Conservation (phyloP, 1,140 invertebrate species). For the Hirudo medicinalis region DNA sequence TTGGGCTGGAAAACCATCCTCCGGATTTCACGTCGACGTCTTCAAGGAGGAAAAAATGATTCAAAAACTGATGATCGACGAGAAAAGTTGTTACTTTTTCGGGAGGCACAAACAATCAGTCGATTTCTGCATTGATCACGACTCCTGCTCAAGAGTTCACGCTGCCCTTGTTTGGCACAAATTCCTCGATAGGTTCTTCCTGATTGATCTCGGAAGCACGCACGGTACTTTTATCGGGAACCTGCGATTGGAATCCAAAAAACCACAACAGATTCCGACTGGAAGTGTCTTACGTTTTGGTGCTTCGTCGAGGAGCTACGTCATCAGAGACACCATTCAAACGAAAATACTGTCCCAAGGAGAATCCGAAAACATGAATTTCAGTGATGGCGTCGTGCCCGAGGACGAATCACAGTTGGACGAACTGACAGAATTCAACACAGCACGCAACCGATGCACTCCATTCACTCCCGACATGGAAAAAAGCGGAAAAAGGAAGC, state of each 20-base stretch:
- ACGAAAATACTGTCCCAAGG: constrained; percentile 16
- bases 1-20: constrained; percentile 87
- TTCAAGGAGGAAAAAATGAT: constrained; percentile 90
- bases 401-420: constrained; percentile 68
- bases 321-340: constrained; percentile 73
- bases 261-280: constrained; percentile 86
- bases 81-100: constrained; percentile 96
- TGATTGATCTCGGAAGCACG: constrained; percentile 93
- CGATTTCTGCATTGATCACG: constrained; percentile 96
- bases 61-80: constrained; percentile 95
- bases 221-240: constrained; percentile 91
- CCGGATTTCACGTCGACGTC: constrained; percentile 92
- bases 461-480: constrained; percentile 42
- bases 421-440: constrained; percentile 99
- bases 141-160: constrained; percentile 94
- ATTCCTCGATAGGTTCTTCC: constrained; percentile 78
- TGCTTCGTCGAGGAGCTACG: constrained; percentile 83
- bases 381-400: constrained; percentile 78
- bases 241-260: constrained; percentile 71
- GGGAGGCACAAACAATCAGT: constrained; percentile 90
- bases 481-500: constrained; percentile 61
- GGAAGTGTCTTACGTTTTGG: constrained; percentile 92
- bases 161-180: constrained; percentile 93
- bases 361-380: constrained; percentile 43
- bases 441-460: constrained; percentile 89